Evolutionary conservation across 1,140 invertebrate genomes (phyloP).

Genomic region (Bombus picipes): DNA sequence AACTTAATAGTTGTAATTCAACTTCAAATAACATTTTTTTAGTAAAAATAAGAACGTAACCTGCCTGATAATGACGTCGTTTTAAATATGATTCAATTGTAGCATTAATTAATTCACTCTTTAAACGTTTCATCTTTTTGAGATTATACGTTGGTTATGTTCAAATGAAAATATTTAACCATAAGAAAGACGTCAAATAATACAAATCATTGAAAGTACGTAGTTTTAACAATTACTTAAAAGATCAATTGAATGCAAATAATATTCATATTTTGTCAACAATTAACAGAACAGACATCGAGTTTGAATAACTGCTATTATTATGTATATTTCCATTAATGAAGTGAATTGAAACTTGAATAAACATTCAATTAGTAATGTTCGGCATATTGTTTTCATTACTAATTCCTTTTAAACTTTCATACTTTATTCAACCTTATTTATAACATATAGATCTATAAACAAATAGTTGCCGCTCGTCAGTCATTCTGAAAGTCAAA

Average conservation of each 20-base stretch:
- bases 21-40: background rate
- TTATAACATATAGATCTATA: constrained; percentile 19
- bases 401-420: background rate
- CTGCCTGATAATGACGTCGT: constrained; percentile 80
- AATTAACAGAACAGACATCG: constrained; percentile 13
- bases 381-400: background rate
- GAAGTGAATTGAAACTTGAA: constrained; percentile 8
- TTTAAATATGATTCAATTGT: constrained; percentile 82
- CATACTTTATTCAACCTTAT: background rate
- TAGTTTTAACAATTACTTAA: constrained; percentile 3
- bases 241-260: background rate
- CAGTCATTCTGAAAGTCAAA: constrained; percentile 19
- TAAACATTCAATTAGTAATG: constrained; percentile 19
- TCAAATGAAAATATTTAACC: constrained; percentile 20
- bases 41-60: constrained; percentile 50
- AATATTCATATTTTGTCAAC: constrained; percentile 10
- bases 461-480: constrained; percentile 26
- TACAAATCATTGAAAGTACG: constrained; percentile 26
- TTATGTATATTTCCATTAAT: constrained; percentile 25
- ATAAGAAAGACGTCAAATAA: constrained; percentile 31
- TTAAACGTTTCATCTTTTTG: constrained; percentile 82
- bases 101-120: constrained; percentile 79
- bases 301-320: constrained; percentile 3
- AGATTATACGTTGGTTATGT: constrained; percentile 31
- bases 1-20: background rate